These are phyloP conservation scores for Gallirallus australis DNA, from an alignment of 2,797 vertebrate genomes.

Conservation along the genomic window DNA sequence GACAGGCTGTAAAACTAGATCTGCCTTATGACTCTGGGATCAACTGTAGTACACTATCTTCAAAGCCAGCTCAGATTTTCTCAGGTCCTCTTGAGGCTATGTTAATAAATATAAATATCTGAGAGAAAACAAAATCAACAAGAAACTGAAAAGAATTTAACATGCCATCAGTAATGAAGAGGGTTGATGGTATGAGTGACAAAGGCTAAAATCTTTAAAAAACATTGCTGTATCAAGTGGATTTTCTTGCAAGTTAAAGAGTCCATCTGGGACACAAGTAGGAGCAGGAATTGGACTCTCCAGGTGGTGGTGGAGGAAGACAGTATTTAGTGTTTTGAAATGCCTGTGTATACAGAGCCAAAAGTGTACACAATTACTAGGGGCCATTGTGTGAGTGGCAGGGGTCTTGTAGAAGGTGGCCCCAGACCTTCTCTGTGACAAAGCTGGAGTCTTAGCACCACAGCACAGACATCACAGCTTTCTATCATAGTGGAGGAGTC, in stretches of 20 bases:
- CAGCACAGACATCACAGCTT: not conserved
- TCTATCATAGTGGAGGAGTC: not conserved
- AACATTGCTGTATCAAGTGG: not conserved
- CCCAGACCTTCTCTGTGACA: not conserved
- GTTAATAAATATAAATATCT: not conserved
- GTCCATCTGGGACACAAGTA: not conserved
- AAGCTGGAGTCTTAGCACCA: not conserved
- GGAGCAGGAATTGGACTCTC: not conserved
- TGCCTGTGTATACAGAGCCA: not conserved
- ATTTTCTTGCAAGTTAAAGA: not conserved
- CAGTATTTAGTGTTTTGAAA: not conserved
- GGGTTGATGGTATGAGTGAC: not conserved
- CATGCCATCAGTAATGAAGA: not conserved
- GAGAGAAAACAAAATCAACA: not conserved
- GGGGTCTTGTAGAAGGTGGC: not conserved
- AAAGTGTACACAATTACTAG: not conserved
- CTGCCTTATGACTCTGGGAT: not conserved
- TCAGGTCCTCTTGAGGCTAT: not conserved
- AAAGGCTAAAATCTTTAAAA: not conserved
- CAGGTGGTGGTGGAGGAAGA: not conserved
- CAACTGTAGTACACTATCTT: not conserved
- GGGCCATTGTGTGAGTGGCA: not conserved
- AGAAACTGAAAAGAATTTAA: not conserved
- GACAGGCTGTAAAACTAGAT: not conserved
- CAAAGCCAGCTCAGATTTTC: not conserved